Evolutionary conservation across 2,113 vertebrate species (phyloP).

Genomic region (Apodemus speciosus): DNA sequence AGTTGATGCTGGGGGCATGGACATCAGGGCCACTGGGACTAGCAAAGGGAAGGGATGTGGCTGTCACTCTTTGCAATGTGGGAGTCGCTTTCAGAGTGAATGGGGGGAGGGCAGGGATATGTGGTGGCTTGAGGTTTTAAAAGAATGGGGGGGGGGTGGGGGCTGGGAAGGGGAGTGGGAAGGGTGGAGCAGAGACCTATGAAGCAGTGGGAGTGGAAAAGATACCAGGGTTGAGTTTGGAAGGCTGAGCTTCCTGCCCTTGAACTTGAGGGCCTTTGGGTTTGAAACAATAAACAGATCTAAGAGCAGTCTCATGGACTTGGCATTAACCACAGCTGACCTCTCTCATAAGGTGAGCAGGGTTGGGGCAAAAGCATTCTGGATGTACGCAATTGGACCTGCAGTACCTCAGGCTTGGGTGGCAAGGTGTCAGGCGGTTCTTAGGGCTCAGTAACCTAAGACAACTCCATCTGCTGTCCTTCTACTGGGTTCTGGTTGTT

Average conservation of each 20-base stretch:
- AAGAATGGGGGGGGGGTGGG: background rate
- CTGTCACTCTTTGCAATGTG: background rate
- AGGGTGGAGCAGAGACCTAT: background rate
- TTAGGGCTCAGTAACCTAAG: too few species aligned
- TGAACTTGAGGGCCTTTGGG: background rate
- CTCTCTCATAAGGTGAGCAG: background rate
- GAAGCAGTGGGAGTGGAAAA: background rate
- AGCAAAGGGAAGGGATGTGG: background rate
- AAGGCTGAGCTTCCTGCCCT: background rate
- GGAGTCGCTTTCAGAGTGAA: background rate
- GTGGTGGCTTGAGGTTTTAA: background rate
- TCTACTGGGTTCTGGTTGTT: background rate
- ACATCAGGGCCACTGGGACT: background rate
- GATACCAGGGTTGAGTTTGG: background rate
- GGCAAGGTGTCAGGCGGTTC: background rate
- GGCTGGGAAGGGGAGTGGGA: background rate
- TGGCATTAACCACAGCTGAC: background rate
- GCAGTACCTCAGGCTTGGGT: background rate
- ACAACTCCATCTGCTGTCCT: background rate
- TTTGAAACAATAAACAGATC: background rate
- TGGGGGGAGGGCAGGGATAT: too few species aligned
- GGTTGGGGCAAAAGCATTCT: background rate
- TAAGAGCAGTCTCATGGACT: too few species aligned
- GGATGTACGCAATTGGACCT: accelerated
- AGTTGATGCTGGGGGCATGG: background rate